Conservation (phyloP, 2,888 invertebrate genomes). For the Volucella inanis region DNA sequence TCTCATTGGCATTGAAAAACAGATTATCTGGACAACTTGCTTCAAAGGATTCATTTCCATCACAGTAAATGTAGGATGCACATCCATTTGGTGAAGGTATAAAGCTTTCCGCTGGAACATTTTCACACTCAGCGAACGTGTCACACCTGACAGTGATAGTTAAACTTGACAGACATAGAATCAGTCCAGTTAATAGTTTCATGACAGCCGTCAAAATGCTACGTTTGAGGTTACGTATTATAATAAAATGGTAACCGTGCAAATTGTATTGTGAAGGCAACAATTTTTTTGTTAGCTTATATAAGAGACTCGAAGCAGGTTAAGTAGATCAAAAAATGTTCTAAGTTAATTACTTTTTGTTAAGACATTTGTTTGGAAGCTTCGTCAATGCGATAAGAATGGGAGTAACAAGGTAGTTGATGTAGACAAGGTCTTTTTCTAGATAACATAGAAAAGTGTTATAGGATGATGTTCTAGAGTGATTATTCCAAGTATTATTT, state of each 20-base stretch:
- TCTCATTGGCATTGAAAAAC: constrained; percentile 78
- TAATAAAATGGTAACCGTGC: not conserved
- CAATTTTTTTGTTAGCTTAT: not conserved
- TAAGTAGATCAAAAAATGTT: constrained; percentile 13
- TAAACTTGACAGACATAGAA: not conserved
- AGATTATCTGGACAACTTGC: constrained; percentile 78
- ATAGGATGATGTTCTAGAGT: not conserved
- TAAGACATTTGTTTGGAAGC: constrained; percentile 13
- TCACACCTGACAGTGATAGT: constrained; percentile 60
- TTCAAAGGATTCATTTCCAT: constrained; percentile 77
- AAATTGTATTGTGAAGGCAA: constrained; percentile 1
- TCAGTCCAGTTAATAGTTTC: constrained; percentile 12
- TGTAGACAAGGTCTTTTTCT: constrained; percentile 34
- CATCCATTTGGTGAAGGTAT: constrained; percentile 77
- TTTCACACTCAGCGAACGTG: constrained; percentile 78
- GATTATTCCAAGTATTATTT: not conserved
- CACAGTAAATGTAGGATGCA: constrained; percentile 78
- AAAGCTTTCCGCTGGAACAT: constrained; percentile 74
- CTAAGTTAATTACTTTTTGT: constrained; percentile 62
- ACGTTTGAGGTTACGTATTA: not conserved
- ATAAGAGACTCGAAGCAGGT: constrained; percentile 14
- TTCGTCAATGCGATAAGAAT: constrained; percentile 28
- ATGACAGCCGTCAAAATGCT: not conserved
- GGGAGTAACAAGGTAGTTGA: not conserved
- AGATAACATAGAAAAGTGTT: constrained; percentile 42